Conservation (phyloP, 2,113 vertebrate genomes). For the Laticauda laticaudata region DNA sequence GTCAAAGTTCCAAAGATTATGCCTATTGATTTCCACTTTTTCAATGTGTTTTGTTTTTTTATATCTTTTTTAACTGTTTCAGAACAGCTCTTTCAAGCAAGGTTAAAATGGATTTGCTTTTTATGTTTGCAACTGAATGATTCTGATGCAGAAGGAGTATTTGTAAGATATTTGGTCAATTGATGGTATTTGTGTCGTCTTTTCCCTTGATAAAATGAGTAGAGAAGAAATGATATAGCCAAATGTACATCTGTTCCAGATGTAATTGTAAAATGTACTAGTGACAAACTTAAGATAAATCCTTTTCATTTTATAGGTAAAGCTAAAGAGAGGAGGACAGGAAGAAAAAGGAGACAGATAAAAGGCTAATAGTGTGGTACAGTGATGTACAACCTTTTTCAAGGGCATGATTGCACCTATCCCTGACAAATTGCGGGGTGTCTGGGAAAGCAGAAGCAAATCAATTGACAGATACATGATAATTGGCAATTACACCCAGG, state of each 20-base stretch:
- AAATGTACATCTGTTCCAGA: background rate
- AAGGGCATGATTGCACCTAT: background rate
- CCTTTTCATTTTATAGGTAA: background rate
- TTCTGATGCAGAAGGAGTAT: background rate
- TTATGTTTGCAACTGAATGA: constrained; percentile 5
- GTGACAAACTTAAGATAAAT: background rate
- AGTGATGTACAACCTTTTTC: background rate
- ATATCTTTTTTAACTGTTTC: background rate
- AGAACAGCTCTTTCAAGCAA: background rate
- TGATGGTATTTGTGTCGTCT: background rate
- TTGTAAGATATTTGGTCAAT: background rate
- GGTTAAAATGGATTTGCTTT: background rate
- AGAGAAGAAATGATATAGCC: constrained; percentile 15
- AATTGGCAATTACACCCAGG: background rate
- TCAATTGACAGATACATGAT: background rate
- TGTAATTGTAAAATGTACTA: background rate
- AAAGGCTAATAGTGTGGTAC: background rate
- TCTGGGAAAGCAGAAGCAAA: background rate
- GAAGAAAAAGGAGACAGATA: background rate
- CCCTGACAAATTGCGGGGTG: background rate
- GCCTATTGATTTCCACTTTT: background rate
- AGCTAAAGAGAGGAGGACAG: background rate
- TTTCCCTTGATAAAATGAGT: constrained; percentile 29
- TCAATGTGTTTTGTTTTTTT: background rate
- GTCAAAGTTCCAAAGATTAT: background rate